Conservation (phyloP, 2,113 vertebrate genomes). For the Elachura formosa region DNA sequence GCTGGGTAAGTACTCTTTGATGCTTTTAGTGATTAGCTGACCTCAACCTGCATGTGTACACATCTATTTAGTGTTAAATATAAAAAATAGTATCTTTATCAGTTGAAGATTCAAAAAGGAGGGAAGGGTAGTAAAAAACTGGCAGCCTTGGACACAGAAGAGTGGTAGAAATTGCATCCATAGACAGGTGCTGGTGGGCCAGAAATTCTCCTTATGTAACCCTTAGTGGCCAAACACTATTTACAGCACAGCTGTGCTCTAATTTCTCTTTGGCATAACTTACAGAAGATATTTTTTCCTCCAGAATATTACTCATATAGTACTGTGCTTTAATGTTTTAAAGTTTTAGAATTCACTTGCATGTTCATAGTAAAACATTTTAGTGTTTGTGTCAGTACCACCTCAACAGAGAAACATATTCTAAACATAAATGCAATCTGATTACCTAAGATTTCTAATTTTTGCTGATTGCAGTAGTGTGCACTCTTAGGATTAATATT, state of each 20-base stretch:
- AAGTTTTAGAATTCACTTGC: not conserved
- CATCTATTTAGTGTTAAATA: not conserved
- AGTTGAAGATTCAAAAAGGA: not conserved
- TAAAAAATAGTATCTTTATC: not conserved
- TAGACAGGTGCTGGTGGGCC: not conserved
- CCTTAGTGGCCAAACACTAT: not conserved
- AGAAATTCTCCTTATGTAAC: not conserved
- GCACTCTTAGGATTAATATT: not conserved
- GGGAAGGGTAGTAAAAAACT: not conserved
- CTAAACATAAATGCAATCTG: not conserved
- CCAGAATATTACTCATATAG: not conserved
- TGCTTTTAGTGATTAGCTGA: not conserved
- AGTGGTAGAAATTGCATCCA: not conserved
- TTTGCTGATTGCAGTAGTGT: not conserved
- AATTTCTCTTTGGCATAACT: not conserved
- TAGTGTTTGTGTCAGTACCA: not conserved
- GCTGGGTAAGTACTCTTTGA: not conserved
- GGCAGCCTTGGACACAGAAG: not conserved
- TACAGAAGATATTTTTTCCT: not conserved
- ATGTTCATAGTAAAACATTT: not conserved
- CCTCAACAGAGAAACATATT: not conserved
- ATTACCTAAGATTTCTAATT: not conserved
- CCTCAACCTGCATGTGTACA: not conserved
- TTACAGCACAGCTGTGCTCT: not conserved
- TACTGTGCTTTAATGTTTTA: not conserved